Base-by-base conservation (phyloP, 1,140 invertebrate genomes). In the Drosophila triauraria region DNA sequence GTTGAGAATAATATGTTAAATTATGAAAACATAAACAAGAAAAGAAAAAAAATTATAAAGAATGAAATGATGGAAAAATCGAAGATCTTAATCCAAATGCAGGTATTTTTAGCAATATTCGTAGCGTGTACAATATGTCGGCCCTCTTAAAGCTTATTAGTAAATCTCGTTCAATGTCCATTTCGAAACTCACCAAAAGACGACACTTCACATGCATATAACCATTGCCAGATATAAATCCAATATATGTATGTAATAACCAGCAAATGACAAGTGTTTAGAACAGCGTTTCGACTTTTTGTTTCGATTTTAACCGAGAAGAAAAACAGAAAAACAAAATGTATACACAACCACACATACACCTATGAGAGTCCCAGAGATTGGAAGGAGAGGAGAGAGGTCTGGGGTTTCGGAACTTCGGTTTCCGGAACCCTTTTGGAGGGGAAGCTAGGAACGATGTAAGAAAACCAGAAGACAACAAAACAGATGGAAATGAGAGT, bases 101-200 rank as follows among this genome's bases (percentile, higher is more conserved):
- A 88, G 84, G 84, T 87, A 88, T 87, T 87, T 78, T 88, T 90
- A 88, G 84, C 84, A 80, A 84, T 88, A 90, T 88, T 81, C 62
- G 78, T 84, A 88, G 84, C 84, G 70, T 88, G 84, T 88, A 88
- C 81, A 90, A 88, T 84, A 88, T 88, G 78, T 90, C 84, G 84
- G 84, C 81, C 83, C 84, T 77, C 83, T 82, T 84, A 65, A 84
- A 67, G 72, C 78, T 78, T 78, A 69, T 75, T 80, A 82, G 60
- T 56, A 40, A 67, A 81, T 65, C 75, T 82, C 72, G 75, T 82
- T 82, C 62, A 82, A 69, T 74, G 75, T 65, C 47, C 60, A 75
- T 59, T 64, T 67, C 48, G 54, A 53, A 12, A 53, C 42, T 70
- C 32, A 65, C 46, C 74, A 51, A 75, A 51, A 70, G 46, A 72